Evolutionary conservation across 2,113 vertebrate species (phyloP), one percentile per base, ranked within the genome.

Genomic region (Lontra canadensis): DNA sequence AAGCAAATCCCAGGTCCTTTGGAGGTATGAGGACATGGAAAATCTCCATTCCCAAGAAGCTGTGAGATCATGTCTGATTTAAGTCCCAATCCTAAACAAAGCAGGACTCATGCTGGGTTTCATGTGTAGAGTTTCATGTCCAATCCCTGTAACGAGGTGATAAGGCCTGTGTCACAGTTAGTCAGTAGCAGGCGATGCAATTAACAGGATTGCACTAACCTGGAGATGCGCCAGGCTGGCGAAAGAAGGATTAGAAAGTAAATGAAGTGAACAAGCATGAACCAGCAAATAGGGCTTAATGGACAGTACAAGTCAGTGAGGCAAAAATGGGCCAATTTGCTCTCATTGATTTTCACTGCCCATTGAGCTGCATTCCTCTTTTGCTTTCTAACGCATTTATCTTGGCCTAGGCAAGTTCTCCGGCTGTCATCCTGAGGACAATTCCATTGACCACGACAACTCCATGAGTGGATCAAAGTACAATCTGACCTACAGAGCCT

Each of bases 21-120:
- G 84, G 86, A 92, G 73, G 87, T 67, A 67, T 93, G 90, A 95
- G 52, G 57, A 90, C 81, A 88, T 97, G 96, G 97, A 97, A 98
- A 98, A 79, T 85, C 76, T 96, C 94, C 84, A 86, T 96, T 94
- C 96, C 94, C 85, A 90, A 88, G 96, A 97, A 97, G 69, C 97
- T 97, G 95, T 98, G 98, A 98, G 97, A 98, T 97, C 96, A 98
- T 95, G 96, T 98, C 96, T 98, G 97, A 96, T 93, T 97, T 96
- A 97, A 97, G 76, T 78, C 95, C n/a, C 87, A 74, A 21, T 97
- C 84, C 94, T 80, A 93, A 94, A 96, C 76, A 96, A 96, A 97
- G 69, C 42, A 3, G 88, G 90, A 69, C 88, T 95, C 97, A 94
- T 9, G 42, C 94, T 96, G 96, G 25, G 95, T 94, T 97, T 96